phyloP scores from a whole-genome alignment of 1,140 invertebrate genomes.

The Nilaparvata lugens region DNA sequence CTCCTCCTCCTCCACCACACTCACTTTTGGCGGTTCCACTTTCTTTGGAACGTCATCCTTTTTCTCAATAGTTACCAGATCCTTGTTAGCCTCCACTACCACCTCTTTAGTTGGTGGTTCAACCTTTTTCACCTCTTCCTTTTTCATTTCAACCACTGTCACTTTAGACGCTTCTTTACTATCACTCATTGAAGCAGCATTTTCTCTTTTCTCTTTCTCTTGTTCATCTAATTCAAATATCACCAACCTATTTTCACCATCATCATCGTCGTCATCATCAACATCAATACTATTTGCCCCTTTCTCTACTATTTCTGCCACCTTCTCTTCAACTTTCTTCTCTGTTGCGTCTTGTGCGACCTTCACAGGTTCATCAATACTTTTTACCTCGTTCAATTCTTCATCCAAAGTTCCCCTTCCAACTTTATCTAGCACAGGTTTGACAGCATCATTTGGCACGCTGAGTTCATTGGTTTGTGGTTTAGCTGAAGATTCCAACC shows the following conservation, averaged over 20 bases:
- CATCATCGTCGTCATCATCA: slow-evolving; percentile 34
- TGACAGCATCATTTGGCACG: too few relatives aligned
- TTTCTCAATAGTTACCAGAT: background rate
- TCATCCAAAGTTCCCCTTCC: slow-evolving; percentile 1
- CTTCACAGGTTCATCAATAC: slow-evolving; percentile 9
- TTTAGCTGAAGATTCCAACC: too few relatives aligned
- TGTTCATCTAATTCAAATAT: slow-evolving; percentile 47
- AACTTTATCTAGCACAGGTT: background rate
- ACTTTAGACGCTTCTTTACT: background rate
- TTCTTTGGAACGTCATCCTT: background rate
- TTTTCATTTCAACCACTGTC: background rate
- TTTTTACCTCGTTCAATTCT: slow-evolving; percentile 1
- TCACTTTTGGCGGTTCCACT: background rate
- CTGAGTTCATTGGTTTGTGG: too few relatives aligned
- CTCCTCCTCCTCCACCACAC: slow-evolving; percentile 35
- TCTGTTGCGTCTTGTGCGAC: background rate
- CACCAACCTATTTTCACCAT: slow-evolving; percentile 41
- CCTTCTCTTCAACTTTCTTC: background rate
- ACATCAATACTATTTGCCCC: slow-evolving; percentile 17
- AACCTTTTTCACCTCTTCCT: background rate
- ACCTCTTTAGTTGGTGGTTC: background rate
- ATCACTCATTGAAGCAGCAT: slow-evolving; percentile 36
- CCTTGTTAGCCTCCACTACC: background rate
- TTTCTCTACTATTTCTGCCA: slow-evolving; percentile 16
- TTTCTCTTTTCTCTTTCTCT: slow-evolving; percentile 34